These are phyloP conservation scores for Pandemis heparana DNA, from an alignment of 2,888 invertebrate genomes.

Conservation along the genomic window DNA sequence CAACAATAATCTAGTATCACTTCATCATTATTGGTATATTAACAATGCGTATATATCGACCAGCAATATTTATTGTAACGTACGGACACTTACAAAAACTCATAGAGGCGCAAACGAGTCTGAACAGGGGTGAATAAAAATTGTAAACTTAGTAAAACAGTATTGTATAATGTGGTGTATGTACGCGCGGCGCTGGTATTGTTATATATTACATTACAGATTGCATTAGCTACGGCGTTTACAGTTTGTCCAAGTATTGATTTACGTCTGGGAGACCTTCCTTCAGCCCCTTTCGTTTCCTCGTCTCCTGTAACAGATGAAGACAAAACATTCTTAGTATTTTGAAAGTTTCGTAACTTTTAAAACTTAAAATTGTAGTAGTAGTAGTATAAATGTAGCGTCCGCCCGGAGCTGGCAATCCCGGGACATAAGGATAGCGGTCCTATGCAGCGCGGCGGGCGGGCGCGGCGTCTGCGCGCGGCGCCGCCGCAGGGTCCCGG, in stretches of 20 bases:
- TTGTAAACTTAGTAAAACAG: slow-evolving; percentile 60
- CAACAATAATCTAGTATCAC: slow-evolving; percentile 61
- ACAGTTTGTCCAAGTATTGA: slow-evolving; percentile 99
- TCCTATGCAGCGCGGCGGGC: slow-evolving; percentile 89
- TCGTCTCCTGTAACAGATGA: slow-evolving; percentile 89
- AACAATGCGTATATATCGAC: slow-evolving; percentile 67
- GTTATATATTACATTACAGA: slow-evolving; percentile 81
- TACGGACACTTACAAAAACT: slow-evolving; percentile 62
- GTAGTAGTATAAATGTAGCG: slow-evolving; percentile 70
- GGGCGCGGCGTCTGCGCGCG: slow-evolving; percentile 86
- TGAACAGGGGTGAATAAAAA: slow-evolving; percentile 55
- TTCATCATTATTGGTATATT: slow-evolving; percentile 53
- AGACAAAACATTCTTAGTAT: slow-evolving; percentile 54
- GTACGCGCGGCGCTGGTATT: slow-evolving; percentile 70
- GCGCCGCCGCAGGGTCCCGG: slow-evolving; percentile 70
- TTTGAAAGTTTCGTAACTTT: background rate
- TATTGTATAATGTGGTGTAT: slow-evolving; percentile 60
- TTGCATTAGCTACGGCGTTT: slow-evolving; percentile 86
- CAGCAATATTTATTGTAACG: slow-evolving; percentile 66
- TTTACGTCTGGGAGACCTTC: slow-evolving; percentile 98
- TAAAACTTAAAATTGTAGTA: background rate
- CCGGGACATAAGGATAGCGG: slow-evolving; percentile 93
- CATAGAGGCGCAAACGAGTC: slow-evolving; percentile 61
- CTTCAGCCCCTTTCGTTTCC: slow-evolving; percentile 99
- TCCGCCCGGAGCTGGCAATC: slow-evolving; percentile 87